Evolutionary conservation across 2,888 invertebrate genomes (phyloP).

Genomic region (Archips crataeganus): DNA sequence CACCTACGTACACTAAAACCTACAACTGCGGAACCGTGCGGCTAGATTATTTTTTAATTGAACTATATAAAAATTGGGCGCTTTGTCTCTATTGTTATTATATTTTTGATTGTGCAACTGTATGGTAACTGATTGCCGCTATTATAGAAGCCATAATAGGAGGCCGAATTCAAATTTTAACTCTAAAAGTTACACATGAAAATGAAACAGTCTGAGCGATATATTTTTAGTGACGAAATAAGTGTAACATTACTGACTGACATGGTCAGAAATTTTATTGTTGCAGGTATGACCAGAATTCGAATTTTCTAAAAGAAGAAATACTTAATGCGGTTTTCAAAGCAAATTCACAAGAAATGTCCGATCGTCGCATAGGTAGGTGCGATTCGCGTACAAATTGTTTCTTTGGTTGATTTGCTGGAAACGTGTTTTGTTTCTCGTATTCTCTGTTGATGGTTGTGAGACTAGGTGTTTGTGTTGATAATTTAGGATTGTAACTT

Average conservation of each 20-base stretch:
- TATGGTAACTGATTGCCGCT: conserved; percentile 3
- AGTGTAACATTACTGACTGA: too few relatives aligned
- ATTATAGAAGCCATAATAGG: neutral
- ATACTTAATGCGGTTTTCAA: neutral
- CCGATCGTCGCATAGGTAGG: neutral
- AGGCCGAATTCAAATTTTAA: neutral
- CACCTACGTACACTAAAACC: neutral
- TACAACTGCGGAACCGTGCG: neutral
- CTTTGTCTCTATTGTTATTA: conserved; percentile 20
- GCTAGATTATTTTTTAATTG: neutral
- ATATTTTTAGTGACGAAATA: neutral
- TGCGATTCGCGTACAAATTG: conserved; percentile 1
- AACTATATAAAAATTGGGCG: neutral
- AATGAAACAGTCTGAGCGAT: neutral
- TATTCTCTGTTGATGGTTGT: neutral
- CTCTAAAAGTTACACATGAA: neutral
- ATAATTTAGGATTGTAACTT: neutral
- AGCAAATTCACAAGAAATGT: neutral
- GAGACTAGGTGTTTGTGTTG: neutral
- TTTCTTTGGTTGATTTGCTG: neutral
- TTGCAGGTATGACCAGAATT: neutral
- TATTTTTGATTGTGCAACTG: conserved; percentile 26
- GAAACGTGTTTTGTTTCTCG: neutral
- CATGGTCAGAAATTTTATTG: too few relatives aligned
- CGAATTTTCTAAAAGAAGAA: neutral